Percentiles rank a stretch among this genome's conserved stretches.
Evolutionary conservation across 2,888 invertebrate species (phyloP).

Genomic region (Zygogramma bicolorata): DNA sequence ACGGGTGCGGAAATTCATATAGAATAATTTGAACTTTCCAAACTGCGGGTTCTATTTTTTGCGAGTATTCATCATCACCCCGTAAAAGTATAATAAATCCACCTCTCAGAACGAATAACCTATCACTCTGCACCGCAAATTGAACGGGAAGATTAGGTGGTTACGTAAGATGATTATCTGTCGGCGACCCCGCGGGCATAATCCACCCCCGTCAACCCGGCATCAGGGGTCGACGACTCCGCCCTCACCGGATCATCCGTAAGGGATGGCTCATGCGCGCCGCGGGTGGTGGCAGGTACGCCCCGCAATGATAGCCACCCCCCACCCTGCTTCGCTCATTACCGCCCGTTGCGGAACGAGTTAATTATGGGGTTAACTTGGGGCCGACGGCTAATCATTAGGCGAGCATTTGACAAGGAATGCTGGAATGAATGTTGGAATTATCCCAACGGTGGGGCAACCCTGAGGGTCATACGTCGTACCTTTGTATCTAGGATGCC

Average conservation of each 20-base stretch:
- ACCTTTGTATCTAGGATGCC: too few relatives aligned
- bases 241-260: background rate
- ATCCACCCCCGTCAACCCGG: conserved; percentile 10
- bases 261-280: conserved; percentile 6
- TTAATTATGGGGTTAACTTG: conserved; percentile 24
- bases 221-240: conserved; percentile 2
- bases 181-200: background rate
- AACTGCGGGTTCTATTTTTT: too few relatives aligned
- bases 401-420: background rate
- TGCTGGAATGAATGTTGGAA: background rate
- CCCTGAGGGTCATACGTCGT: too few relatives aligned
- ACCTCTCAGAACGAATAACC: too few relatives aligned
- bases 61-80: too few relatives aligned
- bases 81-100: too few relatives aligned
- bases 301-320: conserved; percentile 3
- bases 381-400: background rate
- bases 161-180: conserved; percentile 12
- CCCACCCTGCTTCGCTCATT: conserved; percentile 8
- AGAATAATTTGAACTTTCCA: too few relatives aligned
- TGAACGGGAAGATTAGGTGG: conserved; percentile 2
- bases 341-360: background rate
- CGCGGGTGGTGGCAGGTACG: conserved; percentile 18
- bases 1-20: too few relatives aligned
- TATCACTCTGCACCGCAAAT: background rate
- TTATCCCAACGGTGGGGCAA: too few relatives aligned